A percentile compares a stretch with the other conserved stretches of the same genome.
Conservation (phyloP, 1,140 invertebrate genomes). For the Neodiprion fabricii region DNA sequence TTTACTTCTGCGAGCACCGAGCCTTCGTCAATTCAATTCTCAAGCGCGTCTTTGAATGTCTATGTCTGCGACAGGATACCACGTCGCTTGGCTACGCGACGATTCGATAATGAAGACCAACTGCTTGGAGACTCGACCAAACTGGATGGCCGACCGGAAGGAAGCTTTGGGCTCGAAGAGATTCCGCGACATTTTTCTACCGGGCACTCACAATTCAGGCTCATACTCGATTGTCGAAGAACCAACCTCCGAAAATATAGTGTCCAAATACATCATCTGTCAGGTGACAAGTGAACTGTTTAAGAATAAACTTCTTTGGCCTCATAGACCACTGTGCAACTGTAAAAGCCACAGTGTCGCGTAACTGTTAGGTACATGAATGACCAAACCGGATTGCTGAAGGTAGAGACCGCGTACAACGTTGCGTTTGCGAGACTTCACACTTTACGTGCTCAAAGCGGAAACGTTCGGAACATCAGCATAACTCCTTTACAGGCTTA, state of each 20-base stretch:
- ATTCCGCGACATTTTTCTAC: constrained; percentile 65
- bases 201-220: constrained; percentile 71
- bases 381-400: too few species aligned
- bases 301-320: background rate
- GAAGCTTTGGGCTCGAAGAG: constrained; percentile 49
- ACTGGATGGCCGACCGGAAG: constrained; percentile 66
- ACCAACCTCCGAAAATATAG: constrained; percentile 46
- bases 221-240: constrained; percentile 61
- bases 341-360: too few species aligned
- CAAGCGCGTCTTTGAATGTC: background rate
- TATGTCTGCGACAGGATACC: constrained; percentile 33
- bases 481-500: too few species aligned
- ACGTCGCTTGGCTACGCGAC: constrained; percentile 34
- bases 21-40: background rate
- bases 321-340: too few species aligned
- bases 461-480: too few species aligned
- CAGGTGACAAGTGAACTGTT: background rate
- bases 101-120: constrained; percentile 44
- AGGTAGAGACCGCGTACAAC: too few species aligned
- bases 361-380: too few species aligned
- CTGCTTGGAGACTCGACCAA: constrained; percentile 63
- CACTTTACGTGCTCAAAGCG: too few species aligned
- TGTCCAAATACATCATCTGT: constrained; percentile 60
- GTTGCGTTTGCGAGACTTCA: too few species aligned
- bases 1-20: background rate